Percentiles rank a stretch among this genome's conserved stretches.
These are phyloP conservation scores for Dolichoris vasculosae DNA, from an alignment of 1,140 invertebrate genomes.

Conservation along the genomic window DNA sequence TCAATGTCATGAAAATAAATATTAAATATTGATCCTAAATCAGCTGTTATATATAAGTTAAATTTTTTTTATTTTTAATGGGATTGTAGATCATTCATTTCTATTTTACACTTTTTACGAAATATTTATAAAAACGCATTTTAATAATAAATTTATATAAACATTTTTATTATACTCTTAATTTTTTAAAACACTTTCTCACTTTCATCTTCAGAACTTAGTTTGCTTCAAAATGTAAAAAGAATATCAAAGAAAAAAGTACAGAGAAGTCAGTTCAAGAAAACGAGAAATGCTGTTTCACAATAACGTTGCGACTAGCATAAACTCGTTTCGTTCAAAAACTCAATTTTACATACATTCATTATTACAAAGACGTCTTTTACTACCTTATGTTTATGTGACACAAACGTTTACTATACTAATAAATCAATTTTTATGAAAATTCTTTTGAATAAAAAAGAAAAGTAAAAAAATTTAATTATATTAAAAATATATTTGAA, in stretches of 20 bases:
- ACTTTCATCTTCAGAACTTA: slow-evolving; percentile 14
- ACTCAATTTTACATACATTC: slow-evolving; percentile 49
- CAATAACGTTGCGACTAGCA: slow-evolving; percentile 58
- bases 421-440: slow-evolving; percentile 44
- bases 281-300: slow-evolving; percentile 53
- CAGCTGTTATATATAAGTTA: slow-evolving; percentile 49
- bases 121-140: slow-evolving; percentile 31
- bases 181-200: not conserved
- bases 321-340: slow-evolving; percentile 59
- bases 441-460: slow-evolving; percentile 43
- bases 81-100: not conserved
- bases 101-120: slow-evolving; percentile 48
- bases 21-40: slow-evolving; percentile 39
- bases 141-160: slow-evolving; percentile 31
- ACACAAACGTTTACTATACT: slow-evolving; percentile 33
- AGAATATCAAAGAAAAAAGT: slow-evolving; percentile 36
- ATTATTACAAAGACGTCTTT: slow-evolving; percentile 30
- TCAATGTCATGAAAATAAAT: slow-evolving; percentile 29
- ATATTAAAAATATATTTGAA: not conserved
- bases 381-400: slow-evolving; percentile 20
- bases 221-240: slow-evolving; percentile 18
- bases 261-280: slow-evolving; percentile 45
- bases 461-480: slow-evolving; percentile 40
- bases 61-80: not conserved
- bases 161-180: slow-evolving; percentile 19